Base-by-base conservation (phyloP, 2,113 vertebrate species). In the Empidonax traillii region DNA sequence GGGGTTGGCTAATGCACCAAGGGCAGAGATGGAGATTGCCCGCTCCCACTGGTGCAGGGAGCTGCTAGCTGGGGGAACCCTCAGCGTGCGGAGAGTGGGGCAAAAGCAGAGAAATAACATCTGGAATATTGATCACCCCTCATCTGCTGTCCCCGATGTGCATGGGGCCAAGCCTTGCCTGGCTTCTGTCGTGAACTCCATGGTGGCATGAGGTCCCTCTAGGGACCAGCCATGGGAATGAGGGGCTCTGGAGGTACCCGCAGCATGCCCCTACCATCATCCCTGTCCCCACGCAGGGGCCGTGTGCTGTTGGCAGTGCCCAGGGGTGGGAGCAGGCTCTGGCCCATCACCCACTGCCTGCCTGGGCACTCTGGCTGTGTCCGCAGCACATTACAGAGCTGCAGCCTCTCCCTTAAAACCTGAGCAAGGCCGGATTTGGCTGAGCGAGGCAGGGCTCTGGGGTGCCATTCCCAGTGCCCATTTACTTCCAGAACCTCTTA, bases 161-260 rank as follows among this genome's bases (percentile, higher is more conserved):
- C 12, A 1, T 11, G 37, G 43, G 14, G 33, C 27, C n/a, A 0
- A 27, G 46, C 28, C 25, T 22, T 25, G 71, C 4, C 6, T 7
- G 1, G 35, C 49, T 41, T 19, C 58, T 20, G 4, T 14, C 5
- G 0, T 10, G 14, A 10, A 16, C 35, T 10, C 24, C 4, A 0
- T 0, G 9, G 27, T 56, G 55, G 15, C 4, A 0, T 0, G 20
- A 56, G 37, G 17, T 58, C 43, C 31, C 51, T 55, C 2, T 5
- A 10, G 46, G 31, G 31, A 5, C 2, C 25, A 37, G n/a, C 52
- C 2, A 0, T 8, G 67, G 23, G 24, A 28, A 11, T 2, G 0
- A 55, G 75, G 21, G 22, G 30, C 13, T n/a, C 20, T 0, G 0
- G n/a, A 6, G 44, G 20, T 21, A 12, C 25, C 44, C 2, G 2